Percentiles rank a stretch among this genome's conserved stretches.
These are phyloP conservation scores for Eudasyphora cyanicolor DNA, from an alignment of 2,888 invertebrate genomes.

Conservation along the genomic window DNA sequence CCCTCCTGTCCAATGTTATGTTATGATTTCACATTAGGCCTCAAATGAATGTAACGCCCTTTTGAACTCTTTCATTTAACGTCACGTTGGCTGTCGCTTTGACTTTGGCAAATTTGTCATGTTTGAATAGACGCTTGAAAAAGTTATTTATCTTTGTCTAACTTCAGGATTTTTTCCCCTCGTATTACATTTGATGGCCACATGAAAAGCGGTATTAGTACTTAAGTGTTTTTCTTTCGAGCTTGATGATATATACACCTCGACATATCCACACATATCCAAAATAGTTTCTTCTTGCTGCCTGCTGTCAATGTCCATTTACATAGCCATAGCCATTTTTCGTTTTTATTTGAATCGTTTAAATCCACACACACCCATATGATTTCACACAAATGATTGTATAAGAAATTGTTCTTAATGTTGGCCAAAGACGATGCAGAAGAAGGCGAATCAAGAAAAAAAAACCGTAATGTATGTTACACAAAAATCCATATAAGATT, in stretches of 20 bases:
- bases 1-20: no score
- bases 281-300: slow-evolving; percentile 66
- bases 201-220: slow-evolving; percentile 50
- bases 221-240: slow-evolving; percentile 56
- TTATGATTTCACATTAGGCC: slow-evolving; percentile 54
- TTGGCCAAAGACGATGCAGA: slow-evolving; percentile 30
- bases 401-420: slow-evolving; percentile 62
- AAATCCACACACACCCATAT: slow-evolving; percentile 63
- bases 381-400: slow-evolving; percentile 51
- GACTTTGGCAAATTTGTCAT: slow-evolving; percentile 44
- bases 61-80: not conserved
- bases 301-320: slow-evolving; percentile 69
- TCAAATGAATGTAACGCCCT: slow-evolving; percentile 34
- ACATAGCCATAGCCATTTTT: slow-evolving; percentile 47
- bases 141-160: slow-evolving; percentile 61
- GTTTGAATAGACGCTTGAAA: slow-evolving; percentile 36
- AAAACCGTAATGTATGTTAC: slow-evolving; percentile 41
- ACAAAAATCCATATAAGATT: slow-evolving; percentile 53
- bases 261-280: slow-evolving; percentile 36
- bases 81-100: not conserved
- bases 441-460: slow-evolving; percentile 31
- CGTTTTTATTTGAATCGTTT: slow-evolving; percentile 41
- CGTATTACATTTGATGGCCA: slow-evolving; percentile 49
- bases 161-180: slow-evolving; percentile 8
- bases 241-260: not conserved